Percentiles rank a stretch among this genome's conserved stretches.
Evolutionary conservation across 2,113 vertebrate genomes (phyloP).

Genomic region (Chinchilla lanigera): DNA sequence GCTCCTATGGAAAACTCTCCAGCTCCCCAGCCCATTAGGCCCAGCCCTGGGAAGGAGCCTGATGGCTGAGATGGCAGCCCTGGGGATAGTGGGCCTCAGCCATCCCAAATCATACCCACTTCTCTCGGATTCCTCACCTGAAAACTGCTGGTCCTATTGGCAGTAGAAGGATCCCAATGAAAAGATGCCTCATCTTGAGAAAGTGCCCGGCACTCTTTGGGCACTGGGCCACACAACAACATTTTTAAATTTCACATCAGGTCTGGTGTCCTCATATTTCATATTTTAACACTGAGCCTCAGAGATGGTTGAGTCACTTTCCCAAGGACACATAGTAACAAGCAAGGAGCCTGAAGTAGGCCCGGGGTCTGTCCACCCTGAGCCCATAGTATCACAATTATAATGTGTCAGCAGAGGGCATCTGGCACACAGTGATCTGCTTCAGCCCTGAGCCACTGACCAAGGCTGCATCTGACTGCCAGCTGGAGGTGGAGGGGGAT

Average conservation of each 20-base stretch:
- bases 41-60: neutral
- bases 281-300: neutral
- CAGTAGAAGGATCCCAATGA: neutral
- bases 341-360: neutral
- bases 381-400: neutral
- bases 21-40: neutral
- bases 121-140: neutral
- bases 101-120: neutral
- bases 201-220: rapidly evolving
- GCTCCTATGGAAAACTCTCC: neutral
- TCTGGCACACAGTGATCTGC: rapidly evolving
- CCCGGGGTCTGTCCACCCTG: neutral
- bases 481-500: neutral
- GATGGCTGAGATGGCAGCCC: neutral
- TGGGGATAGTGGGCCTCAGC: neutral
- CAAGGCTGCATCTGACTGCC: neutral
- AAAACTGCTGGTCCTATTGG: neutral
- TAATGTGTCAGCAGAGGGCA: neutral
- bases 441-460: neutral
- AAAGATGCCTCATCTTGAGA: neutral
- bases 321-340: neutral
- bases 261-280: neutral
- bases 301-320: neutral
- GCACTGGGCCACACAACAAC: no score
- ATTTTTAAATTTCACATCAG: neutral